Percentiles rank a stretch among this genome's conserved stretches.
Evolutionary conservation across 2,888 invertebrate species (phyloP).

Genomic region (Xanthia icteritia): DNA sequence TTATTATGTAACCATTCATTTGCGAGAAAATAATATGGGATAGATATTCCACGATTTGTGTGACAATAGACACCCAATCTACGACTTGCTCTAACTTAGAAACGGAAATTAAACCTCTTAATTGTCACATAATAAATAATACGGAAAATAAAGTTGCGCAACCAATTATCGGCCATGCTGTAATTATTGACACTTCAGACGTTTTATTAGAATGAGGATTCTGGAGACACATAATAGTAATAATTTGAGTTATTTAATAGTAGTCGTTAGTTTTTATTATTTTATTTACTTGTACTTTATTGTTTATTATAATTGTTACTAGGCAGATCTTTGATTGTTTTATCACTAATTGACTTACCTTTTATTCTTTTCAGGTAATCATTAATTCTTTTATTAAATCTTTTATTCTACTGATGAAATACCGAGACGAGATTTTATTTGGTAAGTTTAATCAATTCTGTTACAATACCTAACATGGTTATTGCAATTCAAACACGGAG

Average conservation of each 20-base stretch:
- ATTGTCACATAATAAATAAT: slow-evolving; percentile 49
- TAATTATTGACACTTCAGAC: slow-evolving; percentile 40
- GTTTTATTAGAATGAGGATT: slow-evolving; percentile 30
- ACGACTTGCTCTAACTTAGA: slow-evolving; percentile 16
- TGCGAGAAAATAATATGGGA: slow-evolving; percentile 16
- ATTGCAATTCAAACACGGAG: not conserved
- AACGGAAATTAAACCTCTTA: slow-evolving; percentile 53
- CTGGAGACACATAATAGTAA: not conserved
- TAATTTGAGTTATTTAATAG: slow-evolving; percentile 20
- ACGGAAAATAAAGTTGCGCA: slow-evolving; percentile 29
- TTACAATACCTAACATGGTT: not conserved
- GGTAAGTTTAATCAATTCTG: slow-evolving; percentile 26
- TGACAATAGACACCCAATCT: slow-evolving; percentile 3
- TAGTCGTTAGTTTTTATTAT: not conserved
- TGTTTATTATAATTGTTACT: not conserved
- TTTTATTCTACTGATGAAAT: not conserved
- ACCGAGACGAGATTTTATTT: not conserved
- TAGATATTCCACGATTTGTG: slow-evolving; percentile 2
- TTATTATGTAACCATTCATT: not conserved
- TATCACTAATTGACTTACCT: slow-evolving; percentile 2
- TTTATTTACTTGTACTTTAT: slow-evolving; percentile 2
- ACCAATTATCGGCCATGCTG: slow-evolving; percentile 22
- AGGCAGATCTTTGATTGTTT: not conserved
- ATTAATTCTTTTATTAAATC: accelerated
- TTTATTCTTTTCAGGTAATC: slow-evolving; percentile 38